These are phyloP conservation scores for Poecile montanus DNA, from an alignment of 2,797 vertebrate species.

Conservation along the genomic window DNA sequence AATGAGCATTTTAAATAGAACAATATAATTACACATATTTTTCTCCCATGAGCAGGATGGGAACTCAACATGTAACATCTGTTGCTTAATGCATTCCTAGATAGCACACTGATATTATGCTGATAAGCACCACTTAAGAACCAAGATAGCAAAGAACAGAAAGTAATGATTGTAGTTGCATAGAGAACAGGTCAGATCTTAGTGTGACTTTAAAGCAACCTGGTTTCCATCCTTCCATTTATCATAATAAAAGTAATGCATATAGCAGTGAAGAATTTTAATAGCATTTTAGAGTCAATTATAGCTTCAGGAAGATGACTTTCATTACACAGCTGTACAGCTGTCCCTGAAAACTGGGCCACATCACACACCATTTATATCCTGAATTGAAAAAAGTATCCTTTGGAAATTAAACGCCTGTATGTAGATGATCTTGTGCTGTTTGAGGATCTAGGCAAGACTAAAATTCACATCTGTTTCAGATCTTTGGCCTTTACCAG, in stretches of 20 bases:
- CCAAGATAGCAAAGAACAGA: not conserved
- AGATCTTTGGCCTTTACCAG: not conserved
- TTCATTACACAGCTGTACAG: not conserved
- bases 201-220: not conserved
- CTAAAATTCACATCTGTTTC: not conserved
- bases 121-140: constrained; percentile 31
- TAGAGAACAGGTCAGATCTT: not conserved
- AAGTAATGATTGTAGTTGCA: not conserved
- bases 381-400: not conserved
- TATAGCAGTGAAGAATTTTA: not conserved
- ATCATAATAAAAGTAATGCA: not conserved
- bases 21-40: not conserved
- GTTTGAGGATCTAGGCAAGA: not conserved
- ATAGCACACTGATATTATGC: not conserved
- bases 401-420: not conserved
- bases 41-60: not conserved
- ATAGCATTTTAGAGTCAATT: not conserved
- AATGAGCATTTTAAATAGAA: not conserved
- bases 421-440: not conserved
- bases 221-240: not conserved
- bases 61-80: not conserved
- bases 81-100: constrained; percentile 53
- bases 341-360: not conserved
- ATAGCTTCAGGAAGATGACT: not conserved
- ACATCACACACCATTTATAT: not conserved